These are phyloP conservation scores for Seriola dumerili DNA, from an alignment of 2,113 vertebrate genomes.

Conservation along the genomic window DNA sequence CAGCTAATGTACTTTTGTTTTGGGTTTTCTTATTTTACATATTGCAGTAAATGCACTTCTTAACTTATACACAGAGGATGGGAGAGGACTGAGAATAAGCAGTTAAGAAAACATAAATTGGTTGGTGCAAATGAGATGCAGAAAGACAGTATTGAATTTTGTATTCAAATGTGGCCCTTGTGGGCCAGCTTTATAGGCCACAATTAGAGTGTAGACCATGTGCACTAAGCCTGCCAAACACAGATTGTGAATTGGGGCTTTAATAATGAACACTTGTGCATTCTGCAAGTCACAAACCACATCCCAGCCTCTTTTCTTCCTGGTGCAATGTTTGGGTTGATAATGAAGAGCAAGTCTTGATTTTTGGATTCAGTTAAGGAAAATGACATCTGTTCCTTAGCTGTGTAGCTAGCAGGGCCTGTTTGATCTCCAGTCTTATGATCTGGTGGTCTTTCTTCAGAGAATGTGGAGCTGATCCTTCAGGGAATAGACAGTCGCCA, in stretches of 20 bases:
- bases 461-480: constrained; percentile 94
- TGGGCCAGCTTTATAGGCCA: neutral
- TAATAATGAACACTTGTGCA: neutral
- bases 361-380: constrained; percentile 12
- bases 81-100: neutral
- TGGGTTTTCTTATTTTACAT: neutral
- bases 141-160: neutral
- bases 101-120: neutral
- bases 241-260: neutral
- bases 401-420: constrained; percentile 2
- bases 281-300: constrained; percentile 4
- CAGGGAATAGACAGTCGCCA: constrained; percentile 90
- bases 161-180: constrained; percentile 4
- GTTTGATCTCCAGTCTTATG: constrained; percentile 41
- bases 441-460: constrained; percentile 76
- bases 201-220: neutral
- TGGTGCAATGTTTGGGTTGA: neutral
- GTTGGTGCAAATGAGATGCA: constrained; percentile 6
- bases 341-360: neutral
- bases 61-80: too few species aligned
- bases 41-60: neutral
- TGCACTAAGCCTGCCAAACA: neutral
- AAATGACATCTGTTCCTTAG: neutral
- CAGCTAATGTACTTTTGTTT: neutral
- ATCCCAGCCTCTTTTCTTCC: neutral